Conservation (phyloP, 1,140 invertebrate genomes). For the Heliconius hermathena region DNA sequence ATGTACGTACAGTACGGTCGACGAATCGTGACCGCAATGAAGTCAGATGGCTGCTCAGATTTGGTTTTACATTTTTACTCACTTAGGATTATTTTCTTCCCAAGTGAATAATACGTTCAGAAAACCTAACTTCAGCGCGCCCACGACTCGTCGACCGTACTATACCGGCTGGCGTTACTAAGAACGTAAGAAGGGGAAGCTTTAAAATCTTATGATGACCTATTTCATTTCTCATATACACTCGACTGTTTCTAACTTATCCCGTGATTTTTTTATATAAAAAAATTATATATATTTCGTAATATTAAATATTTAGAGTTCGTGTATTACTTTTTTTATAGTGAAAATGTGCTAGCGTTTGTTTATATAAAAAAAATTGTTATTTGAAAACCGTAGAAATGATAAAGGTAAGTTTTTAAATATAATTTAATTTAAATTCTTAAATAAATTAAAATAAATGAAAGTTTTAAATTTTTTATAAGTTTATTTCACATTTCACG, state of each 20-base stretch:
- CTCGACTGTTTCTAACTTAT: conserved; percentile 30
- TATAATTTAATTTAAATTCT: not conserved
- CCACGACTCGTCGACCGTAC: too few species aligned
- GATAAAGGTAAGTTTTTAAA: conserved; percentile 34
- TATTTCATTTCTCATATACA: conserved; percentile 62
- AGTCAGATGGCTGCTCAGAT: too few species aligned
- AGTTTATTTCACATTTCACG: not conserved
- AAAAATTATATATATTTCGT: not conserved
- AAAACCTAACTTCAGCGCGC: too few species aligned
- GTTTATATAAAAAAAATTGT: not conserved
- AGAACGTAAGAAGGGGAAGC: conserved; percentile 47
- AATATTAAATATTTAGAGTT: not conserved
- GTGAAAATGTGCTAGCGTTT: conserved; percentile 1
- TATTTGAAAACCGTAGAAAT: conserved; percentile 2
- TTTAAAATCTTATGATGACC: conserved; percentile 63
- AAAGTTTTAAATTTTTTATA: not conserved
- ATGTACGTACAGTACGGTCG: not conserved
- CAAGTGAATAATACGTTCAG: too few species aligned
- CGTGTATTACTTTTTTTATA: not conserved
- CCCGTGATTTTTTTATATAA: conserved; percentile 12
- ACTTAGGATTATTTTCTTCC: too few species aligned
- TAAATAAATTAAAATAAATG: not conserved
- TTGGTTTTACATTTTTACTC: too few species aligned
- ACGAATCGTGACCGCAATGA: too few species aligned
- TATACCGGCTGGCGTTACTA: not conserved